A percentile compares a stretch with the other conserved stretches of the same genome.
Conservation (phyloP, 2,113 vertebrate genomes). For the Struthidea cinerea region DNA sequence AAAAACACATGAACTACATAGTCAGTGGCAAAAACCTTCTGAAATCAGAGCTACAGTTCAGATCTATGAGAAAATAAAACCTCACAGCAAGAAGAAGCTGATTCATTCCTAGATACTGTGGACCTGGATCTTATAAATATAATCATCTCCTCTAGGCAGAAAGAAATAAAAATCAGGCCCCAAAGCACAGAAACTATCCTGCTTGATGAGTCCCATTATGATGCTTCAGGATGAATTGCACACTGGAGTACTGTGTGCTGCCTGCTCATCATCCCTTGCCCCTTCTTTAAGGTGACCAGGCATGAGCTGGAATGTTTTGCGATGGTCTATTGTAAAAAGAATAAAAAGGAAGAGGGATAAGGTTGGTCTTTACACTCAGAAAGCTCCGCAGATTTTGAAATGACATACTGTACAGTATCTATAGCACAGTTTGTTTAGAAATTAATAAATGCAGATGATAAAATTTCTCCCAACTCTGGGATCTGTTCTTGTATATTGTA, state of each 20-base stretch:
- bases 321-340: background rate
- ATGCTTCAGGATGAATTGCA: background rate
- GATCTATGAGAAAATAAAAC: background rate
- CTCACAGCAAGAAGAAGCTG: background rate
- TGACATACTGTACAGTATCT: constrained; percentile 4
- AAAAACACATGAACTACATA: background rate
- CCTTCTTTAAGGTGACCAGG: background rate
- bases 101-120: background rate
- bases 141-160: background rate
- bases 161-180: background rate
- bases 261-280: background rate
- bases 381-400: background rate
- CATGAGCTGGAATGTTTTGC: background rate
- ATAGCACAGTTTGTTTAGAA: constrained; percentile 39
- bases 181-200: background rate
- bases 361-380: background rate
- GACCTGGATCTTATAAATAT: background rate
- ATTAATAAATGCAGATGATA: constrained; percentile 45
- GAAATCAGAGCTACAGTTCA: background rate
- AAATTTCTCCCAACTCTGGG: constrained; percentile 15
- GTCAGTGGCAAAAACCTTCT: background rate
- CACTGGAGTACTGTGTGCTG: background rate
- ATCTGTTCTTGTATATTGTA: constrained; percentile 48
- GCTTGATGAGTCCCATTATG: background rate
- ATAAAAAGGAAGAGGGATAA: constrained; percentile 1